phyloP scores from a whole-genome alignment of 2,797 vertebrate genomes.

The Buceros bicornis region DNA sequence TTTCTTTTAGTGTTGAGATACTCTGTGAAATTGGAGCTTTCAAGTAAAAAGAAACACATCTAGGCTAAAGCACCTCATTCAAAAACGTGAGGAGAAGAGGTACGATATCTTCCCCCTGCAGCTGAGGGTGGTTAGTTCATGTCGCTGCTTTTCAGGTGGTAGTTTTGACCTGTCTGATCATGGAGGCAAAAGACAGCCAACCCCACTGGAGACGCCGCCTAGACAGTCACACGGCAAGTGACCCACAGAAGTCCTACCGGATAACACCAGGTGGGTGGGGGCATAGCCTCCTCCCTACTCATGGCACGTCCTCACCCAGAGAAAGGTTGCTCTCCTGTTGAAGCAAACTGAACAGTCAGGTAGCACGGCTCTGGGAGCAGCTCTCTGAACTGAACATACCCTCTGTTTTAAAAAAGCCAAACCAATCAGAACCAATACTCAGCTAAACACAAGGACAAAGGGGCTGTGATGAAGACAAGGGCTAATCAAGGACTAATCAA shows the following conservation, averaged over 20 bases:
- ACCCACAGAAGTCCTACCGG: neutral
- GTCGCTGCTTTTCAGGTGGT: neutral
- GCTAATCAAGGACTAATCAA: constrained; percentile 22
- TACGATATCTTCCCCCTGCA: neutral
- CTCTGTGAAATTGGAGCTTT: neutral
- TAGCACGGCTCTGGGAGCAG: neutral
- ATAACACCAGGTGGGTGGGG: neutral
- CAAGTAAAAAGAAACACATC: neutral
- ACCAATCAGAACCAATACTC: neutral
- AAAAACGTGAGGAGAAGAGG: neutral
- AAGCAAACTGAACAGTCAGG: neutral
- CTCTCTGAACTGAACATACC: neutral
- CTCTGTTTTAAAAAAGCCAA: neutral
- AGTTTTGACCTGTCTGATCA: neutral
- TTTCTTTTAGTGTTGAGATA: neutral
- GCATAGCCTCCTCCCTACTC: neutral
- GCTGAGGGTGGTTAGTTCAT: neutral
- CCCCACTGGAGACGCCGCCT: neutral
- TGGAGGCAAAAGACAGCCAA: neutral
- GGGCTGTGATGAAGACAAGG: neutral
- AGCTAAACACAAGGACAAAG: neutral
- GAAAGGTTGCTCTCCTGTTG: neutral
- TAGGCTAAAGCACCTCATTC: neutral
- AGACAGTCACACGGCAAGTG: neutral
- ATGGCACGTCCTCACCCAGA: neutral